These are phyloP conservation scores for Raphicerus campestris DNA, from an alignment of 2,113 vertebrate species.

Conservation along the genomic window DNA sequence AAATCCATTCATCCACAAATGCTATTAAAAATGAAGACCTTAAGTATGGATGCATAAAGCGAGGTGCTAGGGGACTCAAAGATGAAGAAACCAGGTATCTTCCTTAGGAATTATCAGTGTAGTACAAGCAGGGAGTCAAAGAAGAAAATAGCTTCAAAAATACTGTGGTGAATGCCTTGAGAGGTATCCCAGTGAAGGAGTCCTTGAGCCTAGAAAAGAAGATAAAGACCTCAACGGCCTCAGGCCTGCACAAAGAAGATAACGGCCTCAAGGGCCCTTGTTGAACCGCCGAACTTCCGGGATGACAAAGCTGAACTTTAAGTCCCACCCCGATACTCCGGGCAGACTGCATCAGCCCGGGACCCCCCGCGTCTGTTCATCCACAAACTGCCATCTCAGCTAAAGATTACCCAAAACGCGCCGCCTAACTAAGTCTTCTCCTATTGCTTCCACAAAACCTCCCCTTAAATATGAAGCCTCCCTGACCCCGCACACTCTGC, in stretches of 20 bases:
- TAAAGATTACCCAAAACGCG: fast-evolving
- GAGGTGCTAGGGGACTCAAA: background rate
- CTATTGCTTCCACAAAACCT: background rate
- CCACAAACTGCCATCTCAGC: background rate
- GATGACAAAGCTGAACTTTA: background rate
- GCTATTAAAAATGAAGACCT: background rate
- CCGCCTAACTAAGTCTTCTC: background rate
- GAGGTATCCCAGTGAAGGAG: background rate
- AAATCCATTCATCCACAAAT: background rate
- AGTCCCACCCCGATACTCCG: background rate
- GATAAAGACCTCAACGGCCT: background rate
- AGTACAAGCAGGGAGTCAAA: background rate
- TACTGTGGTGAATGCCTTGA: background rate
- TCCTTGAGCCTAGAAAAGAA: background rate
- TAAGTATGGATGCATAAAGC: background rate
- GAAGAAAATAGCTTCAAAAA: background rate
- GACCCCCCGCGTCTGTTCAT: background rate
- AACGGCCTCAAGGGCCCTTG: background rate
- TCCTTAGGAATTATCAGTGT: background rate
- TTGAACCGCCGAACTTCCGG: fast-evolving
- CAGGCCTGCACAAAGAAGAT: background rate
- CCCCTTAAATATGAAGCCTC: background rate
- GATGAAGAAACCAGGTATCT: background rate
- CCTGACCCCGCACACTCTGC: fast-evolving
- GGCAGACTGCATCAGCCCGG: background rate